Conservation (phyloP, 2,888 invertebrate species). For the Scaptomyza parva region DNA sequence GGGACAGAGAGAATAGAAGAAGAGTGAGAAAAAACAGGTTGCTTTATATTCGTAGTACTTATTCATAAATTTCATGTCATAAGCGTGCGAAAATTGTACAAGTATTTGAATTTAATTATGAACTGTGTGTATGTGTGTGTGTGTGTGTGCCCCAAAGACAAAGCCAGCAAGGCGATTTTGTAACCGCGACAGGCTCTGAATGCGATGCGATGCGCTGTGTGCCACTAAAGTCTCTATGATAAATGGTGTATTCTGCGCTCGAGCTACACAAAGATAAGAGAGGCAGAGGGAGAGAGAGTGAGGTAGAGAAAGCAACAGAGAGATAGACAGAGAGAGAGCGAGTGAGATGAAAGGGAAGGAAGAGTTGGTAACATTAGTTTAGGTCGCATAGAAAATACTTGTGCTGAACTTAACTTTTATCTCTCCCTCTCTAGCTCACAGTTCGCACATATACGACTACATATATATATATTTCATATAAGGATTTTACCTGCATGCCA, state of each 20-base stretch:
- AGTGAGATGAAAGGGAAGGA: slow-evolving; percentile 10
- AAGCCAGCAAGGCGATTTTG: slow-evolving; percentile 39
- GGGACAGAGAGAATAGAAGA: neutral
- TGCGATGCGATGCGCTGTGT: slow-evolving; percentile 36
- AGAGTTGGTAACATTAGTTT: slow-evolving; percentile 48
- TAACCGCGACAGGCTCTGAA: slow-evolving; percentile 25
- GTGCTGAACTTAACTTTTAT: slow-evolving; percentile 66
- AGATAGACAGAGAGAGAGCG: slow-evolving; percentile 6
- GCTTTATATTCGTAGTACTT: slow-evolving; percentile 49
- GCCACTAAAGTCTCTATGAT: slow-evolving; percentile 68
- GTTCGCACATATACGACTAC: slow-evolving; percentile 16
- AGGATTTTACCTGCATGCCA: slow-evolving; percentile 61
- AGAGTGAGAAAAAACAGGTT: slow-evolving; percentile 12
- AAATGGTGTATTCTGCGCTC: slow-evolving; percentile 57
- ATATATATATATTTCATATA: slow-evolving; percentile 39
- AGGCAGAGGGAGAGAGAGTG: neutral
- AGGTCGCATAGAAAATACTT: slow-evolving; percentile 64
- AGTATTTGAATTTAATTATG: slow-evolving; percentile 79
- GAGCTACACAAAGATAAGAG: slow-evolving; percentile 9
- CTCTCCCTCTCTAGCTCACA: slow-evolving; percentile 29
- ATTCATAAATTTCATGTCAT: slow-evolving; percentile 76
- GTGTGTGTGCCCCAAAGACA: slow-evolving; percentile 45
- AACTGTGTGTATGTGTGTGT: slow-evolving; percentile 42
- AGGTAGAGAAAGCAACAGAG: slow-evolving; percentile 3
- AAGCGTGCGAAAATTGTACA: slow-evolving; percentile 72